A percentile compares a stretch with the other conserved stretches of the same genome.
Evolutionary conservation across 1,140 invertebrate species (phyloP).

Genomic region (Atta colombica): DNA sequence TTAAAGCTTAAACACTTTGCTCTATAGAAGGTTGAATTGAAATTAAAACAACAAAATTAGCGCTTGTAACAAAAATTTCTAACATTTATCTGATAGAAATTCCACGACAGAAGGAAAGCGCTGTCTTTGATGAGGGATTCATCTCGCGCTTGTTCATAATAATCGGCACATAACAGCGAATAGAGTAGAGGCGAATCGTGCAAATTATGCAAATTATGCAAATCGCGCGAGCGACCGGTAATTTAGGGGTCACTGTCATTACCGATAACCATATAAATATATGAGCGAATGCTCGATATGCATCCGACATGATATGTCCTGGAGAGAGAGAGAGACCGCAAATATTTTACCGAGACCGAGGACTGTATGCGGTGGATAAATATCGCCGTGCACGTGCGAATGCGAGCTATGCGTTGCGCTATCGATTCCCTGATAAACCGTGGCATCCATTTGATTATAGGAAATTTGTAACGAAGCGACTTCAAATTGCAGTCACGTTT

Average conservation of each 20-base stretch:
- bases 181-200: conserved; percentile 34
- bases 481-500: conserved; percentile 58
- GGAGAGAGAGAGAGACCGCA: background rate
- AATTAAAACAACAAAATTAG: background rate
- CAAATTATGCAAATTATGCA: conserved; percentile 67
- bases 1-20: too few relatives aligned
- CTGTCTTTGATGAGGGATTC: conserved; percentile 21
- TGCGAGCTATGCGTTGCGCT: conserved; percentile 46
- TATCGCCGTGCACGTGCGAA: conserved; percentile 65
- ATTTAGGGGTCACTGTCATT: conserved; percentile 63
- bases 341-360: conserved; percentile 33
- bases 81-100: background rate
- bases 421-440: conserved; percentile 60
- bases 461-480: conserved; percentile 51
- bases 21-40: background rate
- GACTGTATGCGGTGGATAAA: conserved; percentile 37
- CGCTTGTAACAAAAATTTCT: background rate
- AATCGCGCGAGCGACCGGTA: conserved; percentile 11
- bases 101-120: background rate
- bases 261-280: conserved; percentile 62
- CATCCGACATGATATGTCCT: conserved; percentile 21
- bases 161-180: conserved; percentile 3
- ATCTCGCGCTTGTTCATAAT: conserved; percentile 25
- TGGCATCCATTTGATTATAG: conserved; percentile 59
- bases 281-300: conserved; percentile 5